Base-by-base conservation (phyloP, 2,113 vertebrate genomes). In the Nannospalax galili region DNA sequence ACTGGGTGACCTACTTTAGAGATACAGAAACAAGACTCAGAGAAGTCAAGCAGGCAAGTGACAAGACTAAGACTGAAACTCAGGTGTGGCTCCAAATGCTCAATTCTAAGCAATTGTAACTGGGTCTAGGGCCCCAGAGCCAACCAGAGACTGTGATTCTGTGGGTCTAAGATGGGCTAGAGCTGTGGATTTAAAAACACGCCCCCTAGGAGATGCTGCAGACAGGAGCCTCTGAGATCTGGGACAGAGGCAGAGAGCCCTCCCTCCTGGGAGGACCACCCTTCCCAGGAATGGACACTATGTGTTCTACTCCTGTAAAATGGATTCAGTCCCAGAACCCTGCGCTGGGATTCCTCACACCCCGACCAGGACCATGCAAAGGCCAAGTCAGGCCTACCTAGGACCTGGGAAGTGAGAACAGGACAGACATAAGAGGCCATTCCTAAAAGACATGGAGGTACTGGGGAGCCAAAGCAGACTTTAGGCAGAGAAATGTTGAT, bases 311-410 rank as follows among this genome's bases (percentile, higher is more conserved):
- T n/a, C n/a, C 74, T 69, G 75, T 60, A 67, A 78, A 77, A 73
- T 72, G 80, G 74, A 75, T 78, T 10, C 12, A 45, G 65, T 19
- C 56, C 84, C 40, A 35, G 75, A 58, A 75, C 17, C 96, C 37
- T 30, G 69, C 37, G 48, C 26, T 69, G 0, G 0, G 0, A 1
- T 15, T 40, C 6, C 7, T 5, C 52, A 14, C 0, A 28, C 12
- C 14, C 72, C 5, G 19, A 35, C 40, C 15, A 3, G 26, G 19
- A 16, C 15, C 40, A 40, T 1, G 45, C 30, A 85, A 37, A 32
- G 20, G 10, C 14, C 45, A 45, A 20, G 14, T 37, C 22, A 16
- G 67, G 1, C 74, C 60, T 60, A 52, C 45, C 32, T 22, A 7
- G 72, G 64, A 24, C 65, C 22, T 2, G 0, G 37, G 48, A 88